A percentile compares a stretch with the other conserved stretches of the same genome.
These are phyloP conservation scores for Neotragus moschatus DNA, from an alignment of 2,113 vertebrate genomes.

Conservation along the genomic window DNA sequence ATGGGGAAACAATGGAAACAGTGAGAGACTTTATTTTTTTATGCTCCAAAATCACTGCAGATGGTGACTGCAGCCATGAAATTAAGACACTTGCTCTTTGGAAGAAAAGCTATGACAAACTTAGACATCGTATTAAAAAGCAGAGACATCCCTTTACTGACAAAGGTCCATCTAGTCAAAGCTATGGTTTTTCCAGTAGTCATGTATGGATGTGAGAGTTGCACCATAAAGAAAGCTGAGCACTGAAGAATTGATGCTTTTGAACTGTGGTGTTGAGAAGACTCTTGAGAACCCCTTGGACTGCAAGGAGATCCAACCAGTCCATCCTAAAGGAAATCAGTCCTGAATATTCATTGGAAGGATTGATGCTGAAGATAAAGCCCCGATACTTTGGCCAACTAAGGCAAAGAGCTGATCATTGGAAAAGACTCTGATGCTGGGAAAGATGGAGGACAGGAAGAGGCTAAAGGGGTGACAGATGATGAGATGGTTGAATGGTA, in stretches of 20 bases:
- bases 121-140: not conserved
- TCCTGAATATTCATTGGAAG: not conserved
- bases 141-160: not conserved
- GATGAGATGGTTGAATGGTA: not conserved
- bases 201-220: not conserved
- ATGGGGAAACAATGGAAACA: not conserved
- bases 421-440: not conserved
- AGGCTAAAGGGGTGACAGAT: not conserved
- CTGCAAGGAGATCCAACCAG: not conserved
- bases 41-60: not conserved
- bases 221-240: not conserved
- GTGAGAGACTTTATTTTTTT: not conserved
- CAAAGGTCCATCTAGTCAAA: not conserved
- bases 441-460: not conserved
- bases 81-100: not conserved
- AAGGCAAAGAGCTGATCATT: not conserved
- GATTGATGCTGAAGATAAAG: not conserved
- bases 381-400: not conserved
- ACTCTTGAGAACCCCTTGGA: not conserved
- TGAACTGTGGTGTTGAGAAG: not conserved
- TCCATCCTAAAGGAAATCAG: not conserved
- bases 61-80: not conserved
- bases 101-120: not conserved
- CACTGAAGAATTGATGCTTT: not conserved
- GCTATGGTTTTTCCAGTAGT: not conserved